Conservation (phyloP, 2,888 invertebrate genomes). For the Electrophaes corylata region DNA sequence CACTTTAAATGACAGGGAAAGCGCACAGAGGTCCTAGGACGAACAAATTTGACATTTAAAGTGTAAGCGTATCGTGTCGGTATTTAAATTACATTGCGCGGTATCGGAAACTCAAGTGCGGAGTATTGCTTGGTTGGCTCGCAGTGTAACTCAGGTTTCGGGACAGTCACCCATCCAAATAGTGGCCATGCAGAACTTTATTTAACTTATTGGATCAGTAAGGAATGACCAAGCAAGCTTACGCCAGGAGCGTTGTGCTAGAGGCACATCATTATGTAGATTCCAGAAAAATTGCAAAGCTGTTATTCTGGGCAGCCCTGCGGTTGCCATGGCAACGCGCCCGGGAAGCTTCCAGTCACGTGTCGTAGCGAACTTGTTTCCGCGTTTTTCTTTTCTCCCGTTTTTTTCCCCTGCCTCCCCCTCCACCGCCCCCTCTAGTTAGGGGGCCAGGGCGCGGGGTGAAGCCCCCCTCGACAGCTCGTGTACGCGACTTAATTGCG, state of each 20-base stretch:
- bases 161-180: too few relatives aligned
- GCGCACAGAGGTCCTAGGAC: too few relatives aligned
- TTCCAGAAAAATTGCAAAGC: conserved; percentile 42
- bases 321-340: conserved; percentile 73
- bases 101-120: too few relatives aligned
- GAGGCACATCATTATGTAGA: conserved; percentile 36
- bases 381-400: conserved; percentile 78
- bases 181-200: too few relatives aligned
- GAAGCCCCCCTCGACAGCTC: conserved; percentile 64
- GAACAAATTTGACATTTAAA: too few relatives aligned
- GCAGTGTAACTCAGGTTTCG: too few relatives aligned
- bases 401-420: conserved; percentile 67
- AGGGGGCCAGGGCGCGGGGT: conserved; percentile 40
- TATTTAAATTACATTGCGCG: too few relatives aligned
- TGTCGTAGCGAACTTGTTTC: conserved; percentile 79
- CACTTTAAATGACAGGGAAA: too few relatives aligned
- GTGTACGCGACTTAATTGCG: conserved; percentile 84
- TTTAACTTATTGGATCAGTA: too few relatives aligned
- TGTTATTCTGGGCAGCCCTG: conserved; percentile 53
- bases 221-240: too few relatives aligned
- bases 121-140: too few relatives aligned
- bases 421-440: conserved; percentile 35
- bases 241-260: background rate
- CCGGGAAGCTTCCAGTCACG: conserved; percentile 82
- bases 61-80: too few relatives aligned